Evolutionary conservation across 2,113 vertebrate species (phyloP).

Genomic region (Lagopus leucura): DNA sequence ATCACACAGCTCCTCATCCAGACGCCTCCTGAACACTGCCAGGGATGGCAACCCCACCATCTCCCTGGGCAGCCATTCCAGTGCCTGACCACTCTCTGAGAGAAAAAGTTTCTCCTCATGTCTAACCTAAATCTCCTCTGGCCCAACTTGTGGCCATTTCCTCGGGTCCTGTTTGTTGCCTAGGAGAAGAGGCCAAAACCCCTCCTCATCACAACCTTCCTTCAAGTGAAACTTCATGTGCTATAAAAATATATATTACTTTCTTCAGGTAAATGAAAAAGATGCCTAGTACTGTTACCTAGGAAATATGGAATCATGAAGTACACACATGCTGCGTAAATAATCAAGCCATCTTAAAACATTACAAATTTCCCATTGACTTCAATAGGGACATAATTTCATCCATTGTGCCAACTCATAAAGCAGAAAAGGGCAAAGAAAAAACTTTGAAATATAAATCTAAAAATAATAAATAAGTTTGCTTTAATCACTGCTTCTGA

Average conservation of each 20-base stretch:
- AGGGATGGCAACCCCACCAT: too few species aligned
- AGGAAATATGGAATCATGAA: neutral
- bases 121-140: too few species aligned
- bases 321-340: neutral
- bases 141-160: too few species aligned
- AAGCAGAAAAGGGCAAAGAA: neutral
- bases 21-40: too few species aligned
- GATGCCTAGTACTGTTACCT: neutral
- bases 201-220: too few species aligned
- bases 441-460: neutral
- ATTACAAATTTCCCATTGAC: neutral
- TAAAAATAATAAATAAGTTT: slow-evolving; percentile 21
- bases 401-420: neutral
- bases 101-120: too few species aligned
- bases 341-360: neutral
- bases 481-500: slow-evolving; percentile 2
- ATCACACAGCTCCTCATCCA: too few species aligned
- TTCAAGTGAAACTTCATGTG: neutral
- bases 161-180: too few species aligned
- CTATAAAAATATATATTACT: neutral
- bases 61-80: too few species aligned
- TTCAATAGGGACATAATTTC: neutral
- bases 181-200: too few species aligned
- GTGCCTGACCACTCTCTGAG: too few species aligned
- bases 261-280: neutral